phyloP scores from a whole-genome alignment of 2,113 vertebrate genomes.

The Charina bottae region DNA sequence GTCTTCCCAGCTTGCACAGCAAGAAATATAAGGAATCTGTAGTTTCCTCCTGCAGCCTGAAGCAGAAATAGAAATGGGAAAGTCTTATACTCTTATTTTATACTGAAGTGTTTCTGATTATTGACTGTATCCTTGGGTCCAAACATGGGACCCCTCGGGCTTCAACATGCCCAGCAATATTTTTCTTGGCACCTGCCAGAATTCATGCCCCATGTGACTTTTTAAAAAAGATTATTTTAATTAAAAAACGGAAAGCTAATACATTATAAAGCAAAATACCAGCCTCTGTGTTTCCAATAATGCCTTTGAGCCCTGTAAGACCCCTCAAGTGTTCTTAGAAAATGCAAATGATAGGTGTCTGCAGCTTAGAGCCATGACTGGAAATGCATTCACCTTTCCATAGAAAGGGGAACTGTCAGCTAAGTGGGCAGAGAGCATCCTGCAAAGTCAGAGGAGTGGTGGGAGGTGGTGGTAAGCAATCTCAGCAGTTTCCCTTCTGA shows the following conservation, averaged over 20 bases:
- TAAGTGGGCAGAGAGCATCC: neutral
- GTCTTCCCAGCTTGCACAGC: neutral
- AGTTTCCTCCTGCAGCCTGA: neutral
- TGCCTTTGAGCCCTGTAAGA: neutral
- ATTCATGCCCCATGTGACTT: neutral
- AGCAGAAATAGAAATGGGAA: neutral
- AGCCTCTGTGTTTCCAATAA: neutral
- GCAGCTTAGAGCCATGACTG: neutral
- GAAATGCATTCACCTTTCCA: neutral
- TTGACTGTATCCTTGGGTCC: neutral
- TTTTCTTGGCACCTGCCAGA: neutral
- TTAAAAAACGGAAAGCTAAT: neutral
- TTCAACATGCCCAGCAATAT: neutral
- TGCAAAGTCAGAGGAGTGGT: neutral
- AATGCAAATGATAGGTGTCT: neutral
- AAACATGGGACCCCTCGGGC: neutral
- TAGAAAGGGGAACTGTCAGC: neutral
- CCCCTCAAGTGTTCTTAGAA: neutral
- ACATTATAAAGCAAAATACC: neutral
- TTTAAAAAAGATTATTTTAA: neutral
- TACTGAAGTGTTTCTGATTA: neutral
- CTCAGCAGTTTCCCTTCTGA: neutral
- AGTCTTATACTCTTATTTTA: neutral
- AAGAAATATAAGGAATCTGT: neutral
- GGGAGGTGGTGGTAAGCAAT: neutral